Evolutionary conservation across 2,797 vertebrate genomes (phyloP), one percentile per base, ranked within the genome.

Genomic region (Neopelma chrysocephalum): DNA sequence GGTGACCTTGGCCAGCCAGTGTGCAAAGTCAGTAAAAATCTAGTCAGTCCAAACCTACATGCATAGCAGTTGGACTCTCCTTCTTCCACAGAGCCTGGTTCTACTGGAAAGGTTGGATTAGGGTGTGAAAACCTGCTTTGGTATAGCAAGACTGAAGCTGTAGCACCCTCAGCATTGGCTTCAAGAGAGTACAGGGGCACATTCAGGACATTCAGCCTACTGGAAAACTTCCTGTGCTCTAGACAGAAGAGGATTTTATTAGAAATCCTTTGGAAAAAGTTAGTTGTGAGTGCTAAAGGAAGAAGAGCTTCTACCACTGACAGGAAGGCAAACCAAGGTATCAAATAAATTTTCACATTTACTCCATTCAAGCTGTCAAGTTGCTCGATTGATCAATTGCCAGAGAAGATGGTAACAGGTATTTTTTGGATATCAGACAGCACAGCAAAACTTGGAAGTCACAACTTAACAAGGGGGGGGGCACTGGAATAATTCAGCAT

Each of bases 221-320:
- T 56, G 73, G 68, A 85, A 68, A 87, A 19, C 26, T 87, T 90
- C 51, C 51, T 26, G 58, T 84, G 13, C 31, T 82, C 70, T 61
- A 66, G 68, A 84, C 27, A 91, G 57, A 83, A 84, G 36, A 31
- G 15, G 48, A 72, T 91, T 79, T 82, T 94, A 90, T 16, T 72
- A 70, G 72, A 95, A 95, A 71, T 88, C 50, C 61, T 86, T 94
- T 64, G 53, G 77, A 68, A 62, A 66, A 58, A 79, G 42, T 79
- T 32, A 34, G 36, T 71, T 91, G 43, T 17, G 32, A 68, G 65
- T 89, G 61, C 79, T 90, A 79, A 85, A 97, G 84, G 51, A 92
- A 91, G 61, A 90, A 79, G 73, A 80, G 10, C 50, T 94, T 83
- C 43, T 73, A 73, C 68, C 50, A 83, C 43, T 83, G 82, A 71